These are phyloP conservation scores for Papilio helenus DNA, from an alignment of 1,140 invertebrate genomes.

Conservation along the genomic window DNA sequence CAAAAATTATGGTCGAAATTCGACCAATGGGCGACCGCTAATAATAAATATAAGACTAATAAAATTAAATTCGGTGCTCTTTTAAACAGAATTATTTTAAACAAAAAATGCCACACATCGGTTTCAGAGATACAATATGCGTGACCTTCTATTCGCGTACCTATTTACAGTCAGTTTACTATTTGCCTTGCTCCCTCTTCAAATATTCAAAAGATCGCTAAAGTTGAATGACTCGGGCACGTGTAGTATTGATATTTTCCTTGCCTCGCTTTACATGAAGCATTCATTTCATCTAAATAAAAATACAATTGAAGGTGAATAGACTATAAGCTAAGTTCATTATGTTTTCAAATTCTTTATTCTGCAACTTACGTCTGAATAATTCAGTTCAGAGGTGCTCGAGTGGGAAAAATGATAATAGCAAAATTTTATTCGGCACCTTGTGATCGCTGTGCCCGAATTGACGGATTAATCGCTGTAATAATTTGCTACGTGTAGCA, in stretches of 20 bases:
- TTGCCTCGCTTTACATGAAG: constrained; percentile 54
- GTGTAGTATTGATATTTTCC: constrained; percentile 55
- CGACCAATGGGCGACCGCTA: neutral
- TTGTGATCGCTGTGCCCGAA: neutral
- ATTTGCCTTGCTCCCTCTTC: constrained; percentile 36
- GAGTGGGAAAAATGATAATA: constrained; percentile 25
- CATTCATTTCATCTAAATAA: constrained; percentile 60
- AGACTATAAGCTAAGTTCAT: constrained; percentile 46
- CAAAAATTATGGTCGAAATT: too few species aligned
- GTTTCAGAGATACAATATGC: constrained; percentile 34
- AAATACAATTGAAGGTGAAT: constrained; percentile 57
- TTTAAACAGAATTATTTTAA: neutral
- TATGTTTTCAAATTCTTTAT: constrained; percentile 41
- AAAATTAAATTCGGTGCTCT: neutral
- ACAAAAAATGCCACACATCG: neutral
- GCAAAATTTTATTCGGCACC: neutral
- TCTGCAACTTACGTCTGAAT: constrained; percentile 32
- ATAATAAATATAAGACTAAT: neutral
- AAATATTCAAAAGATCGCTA: constrained; percentile 41
- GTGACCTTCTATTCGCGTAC: constrained; percentile 34
- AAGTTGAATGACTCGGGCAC: constrained; percentile 57
- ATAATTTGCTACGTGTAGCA: neutral
- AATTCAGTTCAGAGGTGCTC: constrained; percentile 29
- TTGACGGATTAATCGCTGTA: neutral
- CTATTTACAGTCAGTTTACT: constrained; percentile 37